Evolutionary conservation across 1,140 invertebrate species (phyloP).

Genomic region (Aricia agestis): DNA sequence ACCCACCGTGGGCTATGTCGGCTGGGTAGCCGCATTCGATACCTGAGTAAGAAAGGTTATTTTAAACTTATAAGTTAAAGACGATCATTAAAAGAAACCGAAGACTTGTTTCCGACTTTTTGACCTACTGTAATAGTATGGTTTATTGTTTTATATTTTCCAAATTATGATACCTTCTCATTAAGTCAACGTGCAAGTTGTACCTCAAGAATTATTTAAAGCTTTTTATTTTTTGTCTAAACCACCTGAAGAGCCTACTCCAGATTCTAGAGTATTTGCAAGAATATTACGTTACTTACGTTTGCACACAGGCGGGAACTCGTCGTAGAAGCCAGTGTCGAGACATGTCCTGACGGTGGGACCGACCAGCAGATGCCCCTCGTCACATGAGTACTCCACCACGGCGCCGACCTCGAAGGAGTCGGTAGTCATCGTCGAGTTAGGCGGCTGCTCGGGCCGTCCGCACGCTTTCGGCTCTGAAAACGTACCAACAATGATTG

Average conservation of each 20-base stretch:
- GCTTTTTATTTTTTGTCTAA: no score
- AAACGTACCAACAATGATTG: conserved; percentile 13
- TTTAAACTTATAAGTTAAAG: no score
- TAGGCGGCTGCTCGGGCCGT: conserved; percentile 92
- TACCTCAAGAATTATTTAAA: no score
- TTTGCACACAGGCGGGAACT: conserved; percentile 95
- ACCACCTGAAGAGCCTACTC: no score
- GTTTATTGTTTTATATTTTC: no score
- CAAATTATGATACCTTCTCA: no score
- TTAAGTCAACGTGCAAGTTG: no score
- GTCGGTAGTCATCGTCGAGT: conserved; percentile 88
- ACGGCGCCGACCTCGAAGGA: conserved; percentile 89
- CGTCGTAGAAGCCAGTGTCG: conserved; percentile 94
- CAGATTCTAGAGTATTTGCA: not conserved
- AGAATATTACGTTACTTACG: conserved; percentile 77
- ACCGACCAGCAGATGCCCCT: conserved; percentile 91
- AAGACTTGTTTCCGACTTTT: no score
- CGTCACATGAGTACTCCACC: conserved; percentile 92
- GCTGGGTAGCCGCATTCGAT: conserved; percentile 94
- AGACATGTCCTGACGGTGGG: conserved; percentile 89
- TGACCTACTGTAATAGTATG: no score
- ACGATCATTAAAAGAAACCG: no score
- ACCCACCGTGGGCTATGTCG: conserved; percentile 88
- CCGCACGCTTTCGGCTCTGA: conserved; percentile 92
- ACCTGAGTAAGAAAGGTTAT: conserved; percentile 75